Evolutionary conservation across 1,140 invertebrate species (phyloP).

Genomic region (Papilio xuthus): DNA sequence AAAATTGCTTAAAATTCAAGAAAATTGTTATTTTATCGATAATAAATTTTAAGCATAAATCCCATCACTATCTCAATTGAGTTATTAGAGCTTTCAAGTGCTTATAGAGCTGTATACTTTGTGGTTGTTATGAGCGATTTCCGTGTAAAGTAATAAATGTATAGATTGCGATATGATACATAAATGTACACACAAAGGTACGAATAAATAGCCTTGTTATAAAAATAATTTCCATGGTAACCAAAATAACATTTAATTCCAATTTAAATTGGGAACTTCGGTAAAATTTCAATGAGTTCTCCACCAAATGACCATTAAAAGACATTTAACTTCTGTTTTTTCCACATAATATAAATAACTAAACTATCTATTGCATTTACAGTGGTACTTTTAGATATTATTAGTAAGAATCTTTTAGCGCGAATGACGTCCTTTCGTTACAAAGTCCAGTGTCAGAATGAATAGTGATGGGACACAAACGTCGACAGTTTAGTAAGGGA

Average conservation of each 20-base stretch:
- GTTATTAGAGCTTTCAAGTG: conserved; percentile 49
- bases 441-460: too few species aligned
- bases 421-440: too few species aligned
- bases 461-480: too few species aligned
- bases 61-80: conserved; percentile 51
- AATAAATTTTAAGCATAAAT: background rate
- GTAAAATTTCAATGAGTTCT: background rate
- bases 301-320: too few species aligned
- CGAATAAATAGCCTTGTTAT: background rate
- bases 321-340: background rate
- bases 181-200: conserved; percentile 1
- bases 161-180: conserved; percentile 41
- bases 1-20: background rate
- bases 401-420: too few species aligned
- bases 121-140: conserved; percentile 52
- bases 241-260: background rate
- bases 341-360: background rate
- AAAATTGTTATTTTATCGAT: conserved; percentile 22
- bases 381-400: too few species aligned
- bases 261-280: too few species aligned
- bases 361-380: background rate
- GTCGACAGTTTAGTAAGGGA: too few species aligned
- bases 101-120: conserved; percentile 32
- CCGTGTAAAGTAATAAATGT: conserved; percentile 46
- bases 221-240: background rate